phyloP scores from a whole-genome alignment of 53 echinoderm and acorn worm species.

The Glandiceps talaboti region DNA sequence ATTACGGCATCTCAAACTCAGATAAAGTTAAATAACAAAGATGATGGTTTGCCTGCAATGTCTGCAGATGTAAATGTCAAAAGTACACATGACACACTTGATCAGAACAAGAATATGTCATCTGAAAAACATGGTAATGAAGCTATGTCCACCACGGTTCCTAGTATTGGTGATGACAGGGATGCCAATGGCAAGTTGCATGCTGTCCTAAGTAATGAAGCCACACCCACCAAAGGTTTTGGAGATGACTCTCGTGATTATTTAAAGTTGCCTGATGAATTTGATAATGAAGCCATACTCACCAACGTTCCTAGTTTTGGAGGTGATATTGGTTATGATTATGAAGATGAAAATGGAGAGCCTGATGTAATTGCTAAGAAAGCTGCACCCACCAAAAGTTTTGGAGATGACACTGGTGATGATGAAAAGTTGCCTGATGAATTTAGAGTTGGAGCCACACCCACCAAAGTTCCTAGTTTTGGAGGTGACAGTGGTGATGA shows the following conservation, averaged over 20 bases:
- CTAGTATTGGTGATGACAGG: neutral
- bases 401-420: neutral
- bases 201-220: too few species aligned
- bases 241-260: too few species aligned
- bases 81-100: neutral
- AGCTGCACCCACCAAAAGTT: neutral
- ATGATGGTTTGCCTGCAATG: too few species aligned
- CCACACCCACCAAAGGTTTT: too few species aligned
- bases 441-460: neutral
- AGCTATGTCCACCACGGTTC: neutral
- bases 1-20: too few species aligned
- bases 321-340: neutral
- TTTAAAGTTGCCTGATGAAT: neutral
- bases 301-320: neutral
- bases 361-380: neutral
- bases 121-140: neutral
- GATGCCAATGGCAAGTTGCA: too few species aligned
- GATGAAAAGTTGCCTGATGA: neutral
- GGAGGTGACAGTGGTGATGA: neutral
- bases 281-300: neutral
- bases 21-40: too few species aligned
- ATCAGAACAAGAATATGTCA: neutral
- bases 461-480: neutral
- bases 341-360: too few species aligned
- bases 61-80: too few species aligned